Base-by-base conservation (phyloP, 1,140 invertebrate species). In the Conus betulinus region DNA sequence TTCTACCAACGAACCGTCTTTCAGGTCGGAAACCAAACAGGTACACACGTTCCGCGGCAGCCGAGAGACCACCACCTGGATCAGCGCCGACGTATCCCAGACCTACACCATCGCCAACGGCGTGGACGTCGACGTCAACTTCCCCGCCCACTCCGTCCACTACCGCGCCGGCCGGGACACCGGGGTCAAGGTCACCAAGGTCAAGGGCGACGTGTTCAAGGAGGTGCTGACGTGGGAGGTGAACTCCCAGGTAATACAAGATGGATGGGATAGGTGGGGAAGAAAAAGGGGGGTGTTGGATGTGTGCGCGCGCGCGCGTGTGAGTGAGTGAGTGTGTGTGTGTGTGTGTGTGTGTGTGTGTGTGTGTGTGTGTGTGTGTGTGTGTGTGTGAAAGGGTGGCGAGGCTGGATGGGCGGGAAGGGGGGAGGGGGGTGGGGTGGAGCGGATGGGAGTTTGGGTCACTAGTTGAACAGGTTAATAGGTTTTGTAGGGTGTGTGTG, bases 181-280 rank as follows among this genome's bases (percentile, higher is more conserved):
- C 53, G 89, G 88, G 15, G 53, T 91, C 39, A 89, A 85, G 76
- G 78, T 91, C 27, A 86, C 88, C 67, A 90, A 90, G 88, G 87
- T 91, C 71, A 91, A 91, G 84, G 91, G 91, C 71, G 79, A 91
- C 57, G 88, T 91, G 5, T 89, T 90, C 81, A 91, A 90, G 83
- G 91, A 91, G 82, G 63, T 89, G 6, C 60, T 91, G 20, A 63
- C 84, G 5, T 91, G 89, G 89, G 89, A 91, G 81, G 91, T 91
- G 27, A 90, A 90, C 60, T 91, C 91, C 0, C 89, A 89, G 87
- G 89, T 88, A n/a, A 74, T 39, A 39, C 39, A 0, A 39, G 39
- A 39, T 39, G 39, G 39, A 39, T 39, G 60, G 60, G 60, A 63
- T 4, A 63, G 17, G 60, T 39, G 39, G 39, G 39, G 57, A 11